Base-by-base conservation (phyloP, 2,888 invertebrate species). In the Rugalucina vietnamica region DNA sequence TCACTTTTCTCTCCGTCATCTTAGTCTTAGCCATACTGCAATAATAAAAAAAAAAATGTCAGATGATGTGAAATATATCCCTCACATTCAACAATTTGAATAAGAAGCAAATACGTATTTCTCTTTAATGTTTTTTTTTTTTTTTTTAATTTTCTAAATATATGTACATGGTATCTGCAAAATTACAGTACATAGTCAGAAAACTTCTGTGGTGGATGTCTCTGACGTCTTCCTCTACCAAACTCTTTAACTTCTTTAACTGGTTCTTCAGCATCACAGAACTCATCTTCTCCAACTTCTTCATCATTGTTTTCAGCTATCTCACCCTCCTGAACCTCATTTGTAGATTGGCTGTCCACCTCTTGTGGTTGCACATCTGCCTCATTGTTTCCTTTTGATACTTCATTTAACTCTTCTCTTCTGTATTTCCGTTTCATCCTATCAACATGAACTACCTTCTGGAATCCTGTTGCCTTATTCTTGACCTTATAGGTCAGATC, bases 361-460 rank as follows among this genome's bases (percentile, higher is more conserved):
- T n/a, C n/a, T 60, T 60, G 60, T 29, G 10, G 10, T 10, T 60
- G 60, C 29, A 60, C 29, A 29, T 60, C 60, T 60, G 27, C 3
- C 27, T 29, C 60, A 60, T 27, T 60, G 24, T 21, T 27, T 60
- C 18, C 29, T 60, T 29, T 60, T 27, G 60, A 60, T 27, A 60
- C 60, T 8, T 24, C 60, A 29, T 10, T 60, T 27, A 29, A 60
- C 29, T 60, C 60, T 60, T 27, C 60, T 60, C 60, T 60, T 24
- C 60, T 5, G 29, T 60, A 27, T 60, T 5, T 60, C 18, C 60
- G 24, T 60, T 24, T 60, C 27, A 60, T 60, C 60, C 60, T 27
- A 29, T 60, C 60, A 60, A 60, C 60, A 60, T 60, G 60, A 18
- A 60, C 60, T 29, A 60, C 60, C 29, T 60, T 60, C 60, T 60